Evolutionary conservation across 2,888 invertebrate species (phyloP).

Genomic region (Drosophila silvestris): DNA sequence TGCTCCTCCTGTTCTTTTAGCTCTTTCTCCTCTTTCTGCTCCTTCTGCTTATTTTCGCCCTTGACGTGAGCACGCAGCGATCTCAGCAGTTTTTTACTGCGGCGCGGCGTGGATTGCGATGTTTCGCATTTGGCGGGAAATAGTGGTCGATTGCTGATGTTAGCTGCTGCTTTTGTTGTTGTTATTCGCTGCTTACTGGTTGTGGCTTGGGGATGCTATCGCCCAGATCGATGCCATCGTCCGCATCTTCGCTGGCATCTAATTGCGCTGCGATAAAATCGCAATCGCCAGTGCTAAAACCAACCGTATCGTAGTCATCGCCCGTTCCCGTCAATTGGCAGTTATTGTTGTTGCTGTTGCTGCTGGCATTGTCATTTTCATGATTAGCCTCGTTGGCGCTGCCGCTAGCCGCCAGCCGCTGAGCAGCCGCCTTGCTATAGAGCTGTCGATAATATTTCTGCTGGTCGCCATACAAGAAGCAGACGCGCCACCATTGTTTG

Average conservation of each 20-base stretch:
- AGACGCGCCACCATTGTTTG: conserved; percentile 96
- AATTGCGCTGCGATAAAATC: conserved; percentile 80
- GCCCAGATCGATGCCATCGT: conserved; percentile 77
- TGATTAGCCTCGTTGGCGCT: conserved; percentile 76
- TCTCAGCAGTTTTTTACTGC: conserved; percentile 83
- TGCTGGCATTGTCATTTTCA: conserved; percentile 72
- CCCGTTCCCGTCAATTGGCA: conserved; percentile 67
- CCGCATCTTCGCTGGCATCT: conserved; percentile 76
- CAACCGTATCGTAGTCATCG: conserved; percentile 75
- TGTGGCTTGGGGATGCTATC: conserved; percentile 42
- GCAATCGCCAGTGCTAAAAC: conserved; percentile 59
- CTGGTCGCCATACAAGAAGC: conserved; percentile 94
- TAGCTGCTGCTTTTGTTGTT: conserved; percentile 22
- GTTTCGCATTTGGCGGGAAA: conserved; percentile 78
- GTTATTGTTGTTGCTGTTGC: conserved; percentile 55
- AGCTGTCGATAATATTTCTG: conserved; percentile 94
- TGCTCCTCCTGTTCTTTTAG: conserved; percentile 26
- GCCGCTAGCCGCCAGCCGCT: conserved; percentile 85
- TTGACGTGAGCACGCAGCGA: conserved; percentile 81
- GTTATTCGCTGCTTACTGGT: conserved; percentile 16
- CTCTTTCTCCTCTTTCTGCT: conserved; percentile 23
- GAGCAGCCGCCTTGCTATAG: conserved; percentile 88
- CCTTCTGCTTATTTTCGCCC: conserved; percentile 58
- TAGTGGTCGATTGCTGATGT: conserved; percentile 59
- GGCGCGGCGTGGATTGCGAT: conserved; percentile 55